Evolutionary conservation across 2,888 invertebrate species (phyloP), one percentile per base, ranked within the genome.

Genomic region (Chorisops tibialis): DNA sequence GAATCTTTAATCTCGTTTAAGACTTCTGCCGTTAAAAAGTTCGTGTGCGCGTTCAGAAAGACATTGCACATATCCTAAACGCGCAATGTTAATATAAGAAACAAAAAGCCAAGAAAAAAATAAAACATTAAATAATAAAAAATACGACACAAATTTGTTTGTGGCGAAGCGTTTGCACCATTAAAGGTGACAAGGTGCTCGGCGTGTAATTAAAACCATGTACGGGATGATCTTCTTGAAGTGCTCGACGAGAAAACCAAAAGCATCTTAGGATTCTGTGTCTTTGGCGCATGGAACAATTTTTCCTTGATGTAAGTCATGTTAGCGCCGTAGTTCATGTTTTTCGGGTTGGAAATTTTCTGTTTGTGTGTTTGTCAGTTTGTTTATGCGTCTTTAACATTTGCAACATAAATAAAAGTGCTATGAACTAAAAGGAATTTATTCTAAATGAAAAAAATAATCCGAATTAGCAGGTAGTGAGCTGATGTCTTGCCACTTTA

Each of bases 101-200:
- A n/a, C 39, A 39, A 14, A n/a, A 11, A 39, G 5, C 16, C 16
- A 43, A 5, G 18, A 43, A 43, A 11, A 59, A 59, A n/a, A n/a
- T n/a, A n/a, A n/a, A n/a, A n/a, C n/a, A 47, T 48, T 47, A 56
- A 59, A 48, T 21, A 22, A 18, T n/a, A 21, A 48, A 59, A 30
- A 59, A 59, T 35, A 38, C 7, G 48, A 48, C 48, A 35, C 6
- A 37, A 59, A 59, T 59, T 48, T 59, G 48, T 48, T 48, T 43
- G 30, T 56, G 48, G 38, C 48, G 38, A 37, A 60, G 41, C 49
- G 59, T 60, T 60, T 59, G 59, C 43, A 61, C 59, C 62, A 62
- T 64, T 64, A 62, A 64, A 64, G 64, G 64, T 64, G 64, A 64
- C 64, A 64, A 64, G 62, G 64, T 64, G 64, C 64, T 64, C 43